A percentile compares a stretch with the other conserved stretches of the same genome.
Evolutionary conservation across 1,140 invertebrate species (phyloP).

Genomic region (Alviniconcha marisindica): DNA sequence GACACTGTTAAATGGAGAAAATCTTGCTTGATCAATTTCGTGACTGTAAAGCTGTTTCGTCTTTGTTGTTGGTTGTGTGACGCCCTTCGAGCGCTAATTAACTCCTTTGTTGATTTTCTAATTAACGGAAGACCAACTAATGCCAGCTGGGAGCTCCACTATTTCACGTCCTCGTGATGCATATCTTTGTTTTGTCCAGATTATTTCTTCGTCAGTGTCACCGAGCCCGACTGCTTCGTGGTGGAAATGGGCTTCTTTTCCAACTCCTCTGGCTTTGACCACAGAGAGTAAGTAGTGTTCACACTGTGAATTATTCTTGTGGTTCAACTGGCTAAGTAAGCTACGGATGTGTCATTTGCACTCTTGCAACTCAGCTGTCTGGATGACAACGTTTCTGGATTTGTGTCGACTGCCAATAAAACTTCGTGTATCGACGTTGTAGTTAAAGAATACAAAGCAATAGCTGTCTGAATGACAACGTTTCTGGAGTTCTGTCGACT

Average conservation of each 20-base stretch:
- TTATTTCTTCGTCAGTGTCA: conserved; percentile 49
- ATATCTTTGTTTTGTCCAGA: not conserved
- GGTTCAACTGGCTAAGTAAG: too few relatives aligned
- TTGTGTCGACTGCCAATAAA: not conserved
- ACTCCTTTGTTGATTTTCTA: too few relatives aligned
- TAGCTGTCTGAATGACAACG: not conserved
- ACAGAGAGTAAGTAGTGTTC: conserved; percentile 46
- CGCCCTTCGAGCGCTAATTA: too few relatives aligned
- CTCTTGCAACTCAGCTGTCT: not conserved
- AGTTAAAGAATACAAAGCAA: not conserved
- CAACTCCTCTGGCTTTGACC: conserved; percentile 48
- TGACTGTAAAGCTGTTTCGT: too few relatives aligned
- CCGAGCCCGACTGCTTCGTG: conserved; percentile 62
- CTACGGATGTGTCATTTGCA: not conserved
- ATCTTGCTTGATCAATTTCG: too few relatives aligned
- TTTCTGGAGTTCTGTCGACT: too few relatives aligned
- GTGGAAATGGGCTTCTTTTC: conserved; percentile 48
- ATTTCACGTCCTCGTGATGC: too few relatives aligned
- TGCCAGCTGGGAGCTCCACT: too few relatives aligned
- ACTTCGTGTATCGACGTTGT: not conserved
- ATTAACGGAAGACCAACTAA: too few relatives aligned
- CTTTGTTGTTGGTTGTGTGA: too few relatives aligned
- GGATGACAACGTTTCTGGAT: not conserved
- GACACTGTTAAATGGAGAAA: too few relatives aligned
- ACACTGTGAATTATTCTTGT: too few relatives aligned